Evolutionary conservation across 2,113 vertebrate species (phyloP).

Genomic region (Camelus bactrianus): DNA sequence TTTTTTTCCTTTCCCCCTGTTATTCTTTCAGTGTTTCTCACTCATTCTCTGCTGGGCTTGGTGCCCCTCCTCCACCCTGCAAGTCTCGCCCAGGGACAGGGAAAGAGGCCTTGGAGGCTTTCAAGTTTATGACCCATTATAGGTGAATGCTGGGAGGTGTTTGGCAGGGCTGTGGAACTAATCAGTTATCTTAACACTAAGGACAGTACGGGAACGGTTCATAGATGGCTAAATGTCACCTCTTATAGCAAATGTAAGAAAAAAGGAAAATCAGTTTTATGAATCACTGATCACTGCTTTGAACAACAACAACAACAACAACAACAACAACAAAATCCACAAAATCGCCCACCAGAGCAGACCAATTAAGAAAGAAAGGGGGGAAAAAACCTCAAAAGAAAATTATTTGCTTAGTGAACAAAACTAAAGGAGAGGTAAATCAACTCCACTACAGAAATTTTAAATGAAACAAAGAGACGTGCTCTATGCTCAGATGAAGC

Average conservation of each 20-base stretch:
- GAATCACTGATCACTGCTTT: slow-evolving; percentile 65
- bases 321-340: slow-evolving; percentile 16
- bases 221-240: slow-evolving; percentile 50
- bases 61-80: slow-evolving; percentile 68
- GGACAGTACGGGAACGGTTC: slow-evolving; percentile 17
- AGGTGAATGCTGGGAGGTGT: slow-evolving; percentile 75
- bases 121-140: slow-evolving; percentile 80
- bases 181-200: slow-evolving; percentile 79
- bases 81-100: background rate
- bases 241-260: slow-evolving; percentile 64
- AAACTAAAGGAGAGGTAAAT: slow-evolving; percentile 56
- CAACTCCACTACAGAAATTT: slow-evolving; percentile 48
- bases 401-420: slow-evolving; percentile 49
- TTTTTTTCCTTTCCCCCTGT: slow-evolving; percentile 59
- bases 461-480: slow-evolving; percentile 32
- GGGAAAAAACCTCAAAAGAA: background rate
- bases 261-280: slow-evolving; percentile 72
- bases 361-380: slow-evolving; percentile 43
- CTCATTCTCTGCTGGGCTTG: slow-evolving; percentile 38
- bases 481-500: slow-evolving; percentile 13
- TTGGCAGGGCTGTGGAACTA: slow-evolving; percentile 72
- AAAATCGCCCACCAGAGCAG: slow-evolving; percentile 33
- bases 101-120: slow-evolving; percentile 69
- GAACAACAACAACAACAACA: slow-evolving; percentile 46
- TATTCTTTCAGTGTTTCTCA: slow-evolving; percentile 72